Base-by-base conservation (phyloP, 2,113 vertebrate species). In the Speoplatyrhinus poulsoni region DNA sequence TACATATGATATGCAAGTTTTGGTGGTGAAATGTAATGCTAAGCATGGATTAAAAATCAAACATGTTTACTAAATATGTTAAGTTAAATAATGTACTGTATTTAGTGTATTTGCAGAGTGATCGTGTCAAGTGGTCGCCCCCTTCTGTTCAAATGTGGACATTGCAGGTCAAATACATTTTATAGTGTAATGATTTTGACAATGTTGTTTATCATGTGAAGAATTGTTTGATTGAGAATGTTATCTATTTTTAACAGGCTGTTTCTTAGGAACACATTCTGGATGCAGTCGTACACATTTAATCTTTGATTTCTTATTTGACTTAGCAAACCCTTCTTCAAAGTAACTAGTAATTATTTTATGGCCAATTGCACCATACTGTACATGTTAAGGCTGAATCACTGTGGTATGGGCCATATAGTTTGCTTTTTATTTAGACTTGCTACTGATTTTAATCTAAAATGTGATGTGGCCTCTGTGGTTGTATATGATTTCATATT, bases 21-120 rank as follows among this genome's bases (percentile, higher is more conserved):
- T 62, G 71, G 60, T 46, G 36, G 78, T 55, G 33, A 76, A 1
- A 48, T 67, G 72, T 55, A 73, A 67, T 62, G 26, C 70, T 55
- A 58, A 75, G 88, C 86, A 89, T 88, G 91, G 70, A 77, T 64
- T 67, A 72, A 79, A 64, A 64, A 41, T 80, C 41, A 10, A 81
- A 67, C 59, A 76, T 63, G 82, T 83, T 89, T 88, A 84, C 82
- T 85, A 79, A 65, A 65, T 69, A 82, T 69, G 60, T 73, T 63
- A 73, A 69, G 72, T 65, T 79, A 88, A 82, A 89, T 88, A 89
- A 59, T 66, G 74, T 79, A 36, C 56, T 67, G 59, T 74, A 63
- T 57, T 62, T 65, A 17, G 15, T 17, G 78, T 83, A 59, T 70
- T 69, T 77, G 62, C 57, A 41, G 36, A 83, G 58, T 57, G 68